phyloP scores from a whole-genome alignment of 1,140 invertebrate genomes.

The Drosophila rhopaloa region DNA sequence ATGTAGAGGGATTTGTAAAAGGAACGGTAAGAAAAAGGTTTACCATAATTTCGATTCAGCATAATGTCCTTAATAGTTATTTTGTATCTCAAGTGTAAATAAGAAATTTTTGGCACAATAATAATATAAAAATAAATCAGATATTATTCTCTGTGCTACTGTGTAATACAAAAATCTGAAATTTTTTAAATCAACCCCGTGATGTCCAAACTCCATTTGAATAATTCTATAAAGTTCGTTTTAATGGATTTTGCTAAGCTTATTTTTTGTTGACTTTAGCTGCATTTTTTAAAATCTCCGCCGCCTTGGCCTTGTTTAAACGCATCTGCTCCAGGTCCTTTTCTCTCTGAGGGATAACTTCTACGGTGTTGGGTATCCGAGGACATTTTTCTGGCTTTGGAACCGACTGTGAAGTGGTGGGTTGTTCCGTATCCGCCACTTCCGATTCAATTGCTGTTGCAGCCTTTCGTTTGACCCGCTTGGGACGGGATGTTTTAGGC shows the following conservation, averaged over 20 bases:
- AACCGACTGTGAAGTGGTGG: slow-evolving; percentile 23
- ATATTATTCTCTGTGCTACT: background rate
- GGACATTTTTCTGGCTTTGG: slow-evolving; percentile 44
- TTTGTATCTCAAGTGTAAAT: background rate
- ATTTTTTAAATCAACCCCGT: background rate
- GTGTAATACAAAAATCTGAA: background rate
- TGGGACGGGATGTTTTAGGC: slow-evolving; percentile 23
- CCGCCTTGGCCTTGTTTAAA: slow-evolving; percentile 90
- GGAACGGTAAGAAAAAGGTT: background rate
- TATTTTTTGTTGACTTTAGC: slow-evolving; percentile 70
- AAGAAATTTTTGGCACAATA: background rate
- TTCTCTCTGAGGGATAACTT: slow-evolving; percentile 91
- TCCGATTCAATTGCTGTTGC: background rate
- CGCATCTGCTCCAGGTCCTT: slow-evolving; percentile 87
- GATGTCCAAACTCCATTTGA: background rate
- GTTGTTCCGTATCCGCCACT: slow-evolving; percentile 7
- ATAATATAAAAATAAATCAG: background rate
- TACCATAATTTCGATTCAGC: background rate
- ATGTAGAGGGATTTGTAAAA: background rate
- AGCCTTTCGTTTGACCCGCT: slow-evolving; percentile 56
- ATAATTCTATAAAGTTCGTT: background rate
- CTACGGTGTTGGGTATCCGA: slow-evolving; percentile 57
- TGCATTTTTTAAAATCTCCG: slow-evolving; percentile 90
- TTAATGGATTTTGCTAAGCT: background rate
- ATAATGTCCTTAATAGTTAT: background rate